These are phyloP conservation scores for Cyprinodon diabolis DNA, from an alignment of 2,797 vertebrate species.

Conservation along the genomic window DNA sequence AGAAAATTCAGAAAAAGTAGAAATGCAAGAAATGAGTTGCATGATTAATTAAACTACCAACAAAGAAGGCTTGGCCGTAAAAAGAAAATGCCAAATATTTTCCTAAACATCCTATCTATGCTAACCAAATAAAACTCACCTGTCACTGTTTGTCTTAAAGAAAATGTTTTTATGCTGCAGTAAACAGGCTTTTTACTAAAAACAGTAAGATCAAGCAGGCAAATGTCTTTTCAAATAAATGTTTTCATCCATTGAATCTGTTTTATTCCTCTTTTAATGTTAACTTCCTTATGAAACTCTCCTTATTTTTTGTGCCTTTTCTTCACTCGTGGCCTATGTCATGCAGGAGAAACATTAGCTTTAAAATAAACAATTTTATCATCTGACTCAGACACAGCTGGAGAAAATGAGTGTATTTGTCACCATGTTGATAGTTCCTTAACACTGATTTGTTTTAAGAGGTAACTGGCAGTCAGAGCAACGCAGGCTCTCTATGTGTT, in stretches of 20 bases:
- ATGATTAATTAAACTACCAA: too few relatives aligned
- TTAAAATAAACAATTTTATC: slow-evolving; percentile 16
- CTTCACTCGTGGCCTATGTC: neutral
- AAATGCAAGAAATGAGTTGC: too few relatives aligned
- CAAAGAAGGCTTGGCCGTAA: too few relatives aligned
- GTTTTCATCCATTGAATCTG: neutral
- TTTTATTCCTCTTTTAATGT: neutral
- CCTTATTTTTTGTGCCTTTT: neutral
- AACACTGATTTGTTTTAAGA: slow-evolving; percentile 16
- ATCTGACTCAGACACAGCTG: slow-evolving; percentile 3
- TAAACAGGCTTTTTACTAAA: neutral
- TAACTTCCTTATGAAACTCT: neutral
- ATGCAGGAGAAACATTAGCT: slow-evolving; percentile 2
- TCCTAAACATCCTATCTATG: too few relatives aligned
- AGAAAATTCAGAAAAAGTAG: too few relatives aligned
- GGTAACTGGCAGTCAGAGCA: slow-evolving; percentile 32
- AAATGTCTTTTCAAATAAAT: neutral
- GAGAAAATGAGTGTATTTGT: neutral
- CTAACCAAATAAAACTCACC: neutral
- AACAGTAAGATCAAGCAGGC: neutral
- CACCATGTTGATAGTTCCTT: slow-evolving; percentile 8
- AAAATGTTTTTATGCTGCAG: neutral
- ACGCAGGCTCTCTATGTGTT: slow-evolving; percentile 24
- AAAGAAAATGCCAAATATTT: too few relatives aligned
- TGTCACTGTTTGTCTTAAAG: neutral